Evolutionary conservation across 2,113 vertebrate species (phyloP), one percentile per base, ranked within the genome.

Genomic region (Leucopternis melanops): DNA sequence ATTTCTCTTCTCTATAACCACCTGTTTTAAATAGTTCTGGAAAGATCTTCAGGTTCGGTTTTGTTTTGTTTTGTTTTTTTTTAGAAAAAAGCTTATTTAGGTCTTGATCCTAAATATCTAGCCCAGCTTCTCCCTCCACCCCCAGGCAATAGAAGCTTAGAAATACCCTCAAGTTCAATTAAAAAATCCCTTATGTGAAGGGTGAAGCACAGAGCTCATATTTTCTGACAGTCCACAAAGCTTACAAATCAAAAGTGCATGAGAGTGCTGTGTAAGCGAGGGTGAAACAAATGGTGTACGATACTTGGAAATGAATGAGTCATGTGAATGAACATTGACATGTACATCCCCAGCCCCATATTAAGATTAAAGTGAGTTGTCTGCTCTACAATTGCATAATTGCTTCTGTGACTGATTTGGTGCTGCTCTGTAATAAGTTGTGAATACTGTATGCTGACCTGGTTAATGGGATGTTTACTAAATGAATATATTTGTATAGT

Each of bases 381-480:
- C 92, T 94, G 81, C 83, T 78, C 58, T 86, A 71, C 72, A 93
- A 71, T 88, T 88, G 89, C 66, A 47, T 94, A 91, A 94, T 96
- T 95, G 91, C 92, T 94, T 86, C 91, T 80, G 86, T 97, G 95
- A 94, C 87, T 92, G 91, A 96, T 95, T 83, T 70, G 93, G 55
- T 93, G 74, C 81, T 71, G 79, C 81, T 96, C 45, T 36, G 42
- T 91, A 96, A 91, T 92, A 94, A 95, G 95, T 73, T 91, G 85
- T 95, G 96, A 94, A 90, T 71, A 70, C 74, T 88, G 78, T 80
- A 81, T 31, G 38, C 87, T 94, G 95, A 90, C 94, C 92, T 94
- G 93, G 89, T 94, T 97, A 96, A 96, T 95, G 86, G 91, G 84
- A 82, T 96, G 85, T 96, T 97, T 97, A 96, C 91, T 94, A 80